Conservation (phyloP, 2,797 vertebrate species). For the Syndactyla subalaris region DNA sequence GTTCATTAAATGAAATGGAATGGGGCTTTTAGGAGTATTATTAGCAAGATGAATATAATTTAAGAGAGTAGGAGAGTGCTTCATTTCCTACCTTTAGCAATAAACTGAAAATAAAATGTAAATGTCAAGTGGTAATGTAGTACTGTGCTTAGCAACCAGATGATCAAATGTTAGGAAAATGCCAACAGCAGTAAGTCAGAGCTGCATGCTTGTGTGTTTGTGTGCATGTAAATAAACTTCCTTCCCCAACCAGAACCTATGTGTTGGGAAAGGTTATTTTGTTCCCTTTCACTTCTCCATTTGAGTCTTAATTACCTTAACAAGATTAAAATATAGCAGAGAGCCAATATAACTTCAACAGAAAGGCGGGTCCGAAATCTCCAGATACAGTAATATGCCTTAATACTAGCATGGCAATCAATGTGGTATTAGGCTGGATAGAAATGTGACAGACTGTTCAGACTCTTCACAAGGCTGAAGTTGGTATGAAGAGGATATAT, state of each 20-base stretch:
- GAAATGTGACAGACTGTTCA: neutral
- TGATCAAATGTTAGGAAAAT: conserved; percentile 64
- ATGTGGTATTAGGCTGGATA: neutral
- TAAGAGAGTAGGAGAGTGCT: conserved; percentile 16
- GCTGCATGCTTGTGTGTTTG: neutral
- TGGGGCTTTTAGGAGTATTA: conserved; percentile 30
- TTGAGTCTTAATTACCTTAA: neutral
- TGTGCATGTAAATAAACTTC: conserved; percentile 7
- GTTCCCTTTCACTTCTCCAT: neutral
- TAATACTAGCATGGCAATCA: neutral
- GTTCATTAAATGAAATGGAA: conserved; percentile 39
- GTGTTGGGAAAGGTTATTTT: conserved; percentile 1
- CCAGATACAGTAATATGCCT: neutral
- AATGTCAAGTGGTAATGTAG: conserved; percentile 61
- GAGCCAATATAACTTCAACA: neutral
- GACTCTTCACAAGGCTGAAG: neutral
- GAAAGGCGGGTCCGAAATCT: neutral
- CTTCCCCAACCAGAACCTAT: neutral
- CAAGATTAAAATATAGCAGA: neutral
- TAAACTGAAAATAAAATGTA: conserved; percentile 62
- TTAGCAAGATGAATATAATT: conserved; percentile 52
- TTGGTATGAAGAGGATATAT: neutral
- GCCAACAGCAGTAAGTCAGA: conserved; percentile 42
- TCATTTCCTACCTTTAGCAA: conserved; percentile 53
- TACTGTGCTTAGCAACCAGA: conserved; percentile 59